These are phyloP conservation scores for Diphyllodes magnificus DNA, from an alignment of 2,113 vertebrate genomes.

Conservation along the genomic window DNA sequence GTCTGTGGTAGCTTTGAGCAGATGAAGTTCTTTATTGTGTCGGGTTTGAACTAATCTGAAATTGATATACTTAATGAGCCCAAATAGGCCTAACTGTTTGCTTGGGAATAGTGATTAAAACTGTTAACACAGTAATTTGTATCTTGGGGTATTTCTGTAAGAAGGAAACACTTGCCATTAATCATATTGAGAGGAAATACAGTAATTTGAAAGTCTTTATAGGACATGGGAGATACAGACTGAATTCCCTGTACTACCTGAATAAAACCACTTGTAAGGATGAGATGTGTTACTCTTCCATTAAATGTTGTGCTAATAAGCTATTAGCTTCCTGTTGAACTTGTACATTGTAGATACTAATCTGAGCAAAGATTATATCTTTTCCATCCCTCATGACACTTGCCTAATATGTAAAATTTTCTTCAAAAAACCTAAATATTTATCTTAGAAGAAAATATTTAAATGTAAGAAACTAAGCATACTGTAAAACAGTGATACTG, in stretches of 20 bases:
- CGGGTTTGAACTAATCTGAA: background rate
- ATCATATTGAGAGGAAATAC: background rate
- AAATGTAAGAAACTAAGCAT: background rate
- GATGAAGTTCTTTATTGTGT: background rate
- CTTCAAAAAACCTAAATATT: background rate
- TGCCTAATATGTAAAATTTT: background rate
- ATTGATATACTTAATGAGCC: background rate
- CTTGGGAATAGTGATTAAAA: slow-evolving; percentile 27
- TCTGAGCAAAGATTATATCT: background rate
- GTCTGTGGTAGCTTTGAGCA: background rate
- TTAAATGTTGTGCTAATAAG: background rate
- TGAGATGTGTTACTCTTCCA: background rate
- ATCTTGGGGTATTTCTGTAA: background rate
- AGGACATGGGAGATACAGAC: background rate
- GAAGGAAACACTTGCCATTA: background rate
- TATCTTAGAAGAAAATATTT: background rate
- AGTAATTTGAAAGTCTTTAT: background rate
- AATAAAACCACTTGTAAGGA: background rate
- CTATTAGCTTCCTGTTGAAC: background rate
- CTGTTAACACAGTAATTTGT: background rate
- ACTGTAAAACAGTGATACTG: background rate
- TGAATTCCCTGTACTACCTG: background rate
- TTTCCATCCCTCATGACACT: background rate
- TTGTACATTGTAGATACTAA: background rate
- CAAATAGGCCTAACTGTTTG: background rate